These are phyloP conservation scores for Homarus americanus DNA, from an alignment of 1,140 invertebrate genomes.

Conservation along the genomic window DNA sequence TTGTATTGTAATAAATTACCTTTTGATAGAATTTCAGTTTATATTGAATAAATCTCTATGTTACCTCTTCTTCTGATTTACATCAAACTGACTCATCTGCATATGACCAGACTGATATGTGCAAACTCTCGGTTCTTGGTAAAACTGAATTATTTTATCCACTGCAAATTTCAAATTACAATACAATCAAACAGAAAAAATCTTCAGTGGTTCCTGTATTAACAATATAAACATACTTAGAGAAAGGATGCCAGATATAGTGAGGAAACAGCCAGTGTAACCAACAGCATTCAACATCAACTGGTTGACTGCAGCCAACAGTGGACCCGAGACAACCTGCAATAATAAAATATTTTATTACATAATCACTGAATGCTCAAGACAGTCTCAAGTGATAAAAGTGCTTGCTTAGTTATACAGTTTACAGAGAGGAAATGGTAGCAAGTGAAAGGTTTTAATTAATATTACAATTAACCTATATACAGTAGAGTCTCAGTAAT, in stretches of 20 bases:
- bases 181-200: too few relatives aligned
- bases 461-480: not conserved
- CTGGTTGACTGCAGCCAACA: not conserved
- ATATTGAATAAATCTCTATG: too few relatives aligned
- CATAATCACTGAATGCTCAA: not conserved
- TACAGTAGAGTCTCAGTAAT: not conserved
- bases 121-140: too few relatives aligned
- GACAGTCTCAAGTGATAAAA: not conserved
- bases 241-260: not conserved
- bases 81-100: too few relatives aligned
- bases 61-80: too few relatives aligned
- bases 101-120: too few relatives aligned
- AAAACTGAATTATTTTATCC: too few relatives aligned
- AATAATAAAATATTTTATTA: not conserved
- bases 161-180: too few relatives aligned
- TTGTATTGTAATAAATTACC: too few relatives aligned
- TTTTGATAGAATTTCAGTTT: too few relatives aligned
- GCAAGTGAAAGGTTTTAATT: not conserved
- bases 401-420: not conserved
- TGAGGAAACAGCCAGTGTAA: not conserved
- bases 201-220: too few relatives aligned
- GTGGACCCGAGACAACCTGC: not conserved
- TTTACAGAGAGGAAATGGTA: not conserved
- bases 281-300: conserved; percentile 8
- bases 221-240: not conserved